Percentiles rank a stretch among this genome's conserved stretches.
Conservation (phyloP, 2,888 invertebrate species). For the Hyppa rectilinea region DNA sequence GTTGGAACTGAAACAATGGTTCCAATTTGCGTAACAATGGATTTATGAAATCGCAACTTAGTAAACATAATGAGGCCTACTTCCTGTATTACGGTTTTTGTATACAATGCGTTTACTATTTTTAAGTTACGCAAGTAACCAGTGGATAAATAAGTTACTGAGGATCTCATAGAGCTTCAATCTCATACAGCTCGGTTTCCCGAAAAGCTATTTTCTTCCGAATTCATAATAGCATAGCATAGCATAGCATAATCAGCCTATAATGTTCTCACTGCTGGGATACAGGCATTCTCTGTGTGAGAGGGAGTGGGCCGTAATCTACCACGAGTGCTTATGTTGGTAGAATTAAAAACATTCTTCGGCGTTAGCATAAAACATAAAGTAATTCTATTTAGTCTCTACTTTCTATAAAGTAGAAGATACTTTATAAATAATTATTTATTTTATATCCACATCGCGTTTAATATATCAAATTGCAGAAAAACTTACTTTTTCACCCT, state of each 20-base stretch:
- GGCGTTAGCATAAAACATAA: too few relatives aligned
- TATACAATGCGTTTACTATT: not conserved
- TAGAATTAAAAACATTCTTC: too few relatives aligned
- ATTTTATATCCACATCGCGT: not conserved
- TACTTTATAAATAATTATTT: not conserved
- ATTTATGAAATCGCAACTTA: conserved; percentile 18
- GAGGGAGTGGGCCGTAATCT: too few relatives aligned
- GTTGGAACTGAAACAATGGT: conserved; percentile 21
- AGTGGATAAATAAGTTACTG: not conserved
- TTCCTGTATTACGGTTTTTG: conserved; percentile 25
- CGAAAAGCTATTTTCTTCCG: too few relatives aligned
- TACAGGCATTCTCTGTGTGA: too few relatives aligned
- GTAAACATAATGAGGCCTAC: conserved; percentile 20
- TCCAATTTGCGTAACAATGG: conserved; percentile 35
- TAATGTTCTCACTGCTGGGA: too few relatives aligned
- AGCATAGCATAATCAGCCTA: too few relatives aligned
- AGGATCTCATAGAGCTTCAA: not conserved
- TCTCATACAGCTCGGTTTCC: not conserved
- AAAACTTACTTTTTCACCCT: conserved; percentile 86
- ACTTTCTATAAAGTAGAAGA: too few relatives aligned
- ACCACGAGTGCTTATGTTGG: too few relatives aligned
- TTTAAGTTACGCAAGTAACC: not conserved
- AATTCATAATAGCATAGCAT: too few relatives aligned
- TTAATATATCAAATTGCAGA: not conserved
- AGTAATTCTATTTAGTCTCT: too few relatives aligned